These are phyloP conservation scores for Oostethus manadensis DNA, from an alignment of 2,113 vertebrate species.

Conservation along the genomic window DNA sequence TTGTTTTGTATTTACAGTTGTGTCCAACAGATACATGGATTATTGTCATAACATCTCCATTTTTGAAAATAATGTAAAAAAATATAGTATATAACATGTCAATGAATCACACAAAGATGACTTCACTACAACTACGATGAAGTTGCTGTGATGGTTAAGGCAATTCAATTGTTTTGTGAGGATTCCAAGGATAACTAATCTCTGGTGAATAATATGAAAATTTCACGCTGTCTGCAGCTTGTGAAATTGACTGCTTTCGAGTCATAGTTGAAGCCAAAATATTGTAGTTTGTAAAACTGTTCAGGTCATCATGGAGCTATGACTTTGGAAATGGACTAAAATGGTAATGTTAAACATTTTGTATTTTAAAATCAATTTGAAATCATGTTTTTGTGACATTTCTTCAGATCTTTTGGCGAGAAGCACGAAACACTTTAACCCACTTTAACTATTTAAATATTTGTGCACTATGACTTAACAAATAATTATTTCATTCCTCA, in stretches of 20 bases:
- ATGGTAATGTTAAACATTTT: too few species aligned
- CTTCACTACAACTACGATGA: constrained; percentile 10
- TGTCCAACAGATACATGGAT: constrained; percentile 19
- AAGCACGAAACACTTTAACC: too few species aligned
- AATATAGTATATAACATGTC: constrained; percentile 24
- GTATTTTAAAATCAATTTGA: too few species aligned
- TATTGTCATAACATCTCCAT: constrained; percentile 21
- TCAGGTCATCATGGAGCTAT: background rate
- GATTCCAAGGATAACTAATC: constrained; percentile 14
- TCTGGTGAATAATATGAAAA: constrained; percentile 10
- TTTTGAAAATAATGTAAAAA: constrained; percentile 20
- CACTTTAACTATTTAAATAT: too few species aligned
- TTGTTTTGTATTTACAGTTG: constrained; percentile 53
- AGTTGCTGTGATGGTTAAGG: constrained; percentile 14
- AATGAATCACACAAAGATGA: constrained; percentile 19
- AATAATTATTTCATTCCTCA: too few species aligned
- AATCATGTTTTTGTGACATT: too few species aligned
- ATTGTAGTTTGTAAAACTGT: background rate
- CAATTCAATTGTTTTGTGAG: constrained; percentile 12
- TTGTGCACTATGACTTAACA: too few species aligned
- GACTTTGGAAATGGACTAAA: background rate
- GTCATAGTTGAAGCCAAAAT: constrained; percentile 9
- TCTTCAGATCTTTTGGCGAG: too few species aligned
- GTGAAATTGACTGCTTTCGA: background rate
- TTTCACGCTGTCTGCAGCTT: constrained; percentile 16